phyloP scores from a whole-genome alignment of 2,797 vertebrate genomes.

The Eospalax fontanierii region DNA sequence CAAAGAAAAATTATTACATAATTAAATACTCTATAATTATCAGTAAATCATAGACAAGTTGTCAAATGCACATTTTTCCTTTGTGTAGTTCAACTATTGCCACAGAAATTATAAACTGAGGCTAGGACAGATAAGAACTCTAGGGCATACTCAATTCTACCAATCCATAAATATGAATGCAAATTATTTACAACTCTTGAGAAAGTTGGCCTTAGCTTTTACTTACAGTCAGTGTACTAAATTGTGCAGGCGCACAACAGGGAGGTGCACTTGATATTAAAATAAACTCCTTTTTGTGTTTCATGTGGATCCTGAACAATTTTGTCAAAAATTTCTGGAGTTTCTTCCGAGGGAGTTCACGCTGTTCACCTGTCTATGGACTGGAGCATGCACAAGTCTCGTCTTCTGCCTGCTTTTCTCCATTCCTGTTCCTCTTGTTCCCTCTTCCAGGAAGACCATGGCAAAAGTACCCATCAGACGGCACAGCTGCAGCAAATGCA shows the following conservation, averaged over 20 bases:
- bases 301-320: not conserved
- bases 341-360: not conserved
- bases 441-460: accelerated
- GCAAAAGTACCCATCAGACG: accelerated
- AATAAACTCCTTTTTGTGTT: not conserved
- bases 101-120: not conserved
- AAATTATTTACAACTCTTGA: slow-evolving; percentile 35
- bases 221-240: slow-evolving; percentile 48
- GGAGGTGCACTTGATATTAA: not conserved
- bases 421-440: accelerated
- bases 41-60: not conserved
- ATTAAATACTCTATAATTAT: not conserved
- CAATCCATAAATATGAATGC: not conserved
- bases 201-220: slow-evolving; percentile 64
- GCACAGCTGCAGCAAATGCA: no score
- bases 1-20: not conserved
- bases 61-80: not conserved
- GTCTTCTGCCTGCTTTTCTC: accelerated
- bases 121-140: not conserved
- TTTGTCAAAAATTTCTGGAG: not conserved
- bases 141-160: slow-evolving; percentile 29
- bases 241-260: not conserved
- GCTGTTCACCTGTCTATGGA: accelerated
- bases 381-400: accelerated
- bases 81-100: not conserved